phyloP scores from a whole-genome alignment of 2,113 vertebrate genomes.

The Chaetops frenatus region DNA sequence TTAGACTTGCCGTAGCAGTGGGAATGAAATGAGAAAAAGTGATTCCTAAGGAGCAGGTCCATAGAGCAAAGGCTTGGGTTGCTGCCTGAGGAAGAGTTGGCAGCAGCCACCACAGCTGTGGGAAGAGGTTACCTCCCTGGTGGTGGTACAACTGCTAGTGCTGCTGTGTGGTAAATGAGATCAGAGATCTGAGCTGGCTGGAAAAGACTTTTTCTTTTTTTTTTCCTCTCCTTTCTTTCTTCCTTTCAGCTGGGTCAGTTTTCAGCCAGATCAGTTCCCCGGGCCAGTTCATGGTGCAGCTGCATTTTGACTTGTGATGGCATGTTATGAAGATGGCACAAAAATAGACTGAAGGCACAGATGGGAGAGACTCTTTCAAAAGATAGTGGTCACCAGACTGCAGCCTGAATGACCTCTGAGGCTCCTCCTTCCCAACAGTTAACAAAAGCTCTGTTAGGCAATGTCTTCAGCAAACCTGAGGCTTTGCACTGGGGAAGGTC shows the following conservation, averaged over 20 bases:
- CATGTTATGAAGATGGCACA: neutral
- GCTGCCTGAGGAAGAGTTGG: neutral
- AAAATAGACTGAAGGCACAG: neutral
- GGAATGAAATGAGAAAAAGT: neutral
- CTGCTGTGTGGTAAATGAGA: neutral
- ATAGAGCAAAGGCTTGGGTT: neutral
- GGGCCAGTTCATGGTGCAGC: neutral
- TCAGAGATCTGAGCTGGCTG: neutral
- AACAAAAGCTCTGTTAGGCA: neutral
- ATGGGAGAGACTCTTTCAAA: neutral
- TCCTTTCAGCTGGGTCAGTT: neutral
- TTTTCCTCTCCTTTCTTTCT: neutral
- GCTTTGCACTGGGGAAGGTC: neutral
- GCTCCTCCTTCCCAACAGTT: neutral
- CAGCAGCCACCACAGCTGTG: neutral
- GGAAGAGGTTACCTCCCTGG: neutral
- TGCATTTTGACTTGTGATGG: neutral
- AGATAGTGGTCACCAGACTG: neutral
- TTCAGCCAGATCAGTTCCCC: neutral
- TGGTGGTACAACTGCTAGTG: neutral
- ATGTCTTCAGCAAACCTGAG: neutral
- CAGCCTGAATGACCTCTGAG: neutral
- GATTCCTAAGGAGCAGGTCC: neutral
- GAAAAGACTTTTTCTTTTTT: neutral
- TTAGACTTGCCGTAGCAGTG: neutral